Conservation (phyloP, 2,888 invertebrate species). For the Microctonus hyperodae region DNA sequence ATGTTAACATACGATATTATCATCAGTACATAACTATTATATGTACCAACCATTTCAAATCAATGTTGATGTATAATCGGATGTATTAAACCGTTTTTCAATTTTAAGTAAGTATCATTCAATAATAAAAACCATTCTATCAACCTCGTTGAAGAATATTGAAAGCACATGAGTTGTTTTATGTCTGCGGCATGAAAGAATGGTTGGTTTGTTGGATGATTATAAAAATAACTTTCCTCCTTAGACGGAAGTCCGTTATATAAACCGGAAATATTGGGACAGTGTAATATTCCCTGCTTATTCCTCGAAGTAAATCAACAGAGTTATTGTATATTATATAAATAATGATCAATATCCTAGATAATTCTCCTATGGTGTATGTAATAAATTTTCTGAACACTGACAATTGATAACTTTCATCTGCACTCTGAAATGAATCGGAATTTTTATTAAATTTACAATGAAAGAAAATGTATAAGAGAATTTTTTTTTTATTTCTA, state of each 20-base stretch:
- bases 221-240: slow-evolving; percentile 8
- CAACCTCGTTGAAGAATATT: not conserved
- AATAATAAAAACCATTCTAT: not conserved
- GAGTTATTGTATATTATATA: not conserved
- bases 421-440: not conserved
- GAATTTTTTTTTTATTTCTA: no score
- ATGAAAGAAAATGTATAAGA: no score
- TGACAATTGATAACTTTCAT: not conserved
- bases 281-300: not conserved
- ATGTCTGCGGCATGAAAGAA: not conserved
- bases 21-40: not conserved
- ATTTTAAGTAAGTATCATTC: not conserved
- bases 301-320: not conserved
- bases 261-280: slow-evolving; percentile 21
- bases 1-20: slow-evolving; percentile 18
- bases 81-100: not conserved
- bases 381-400: not conserved
- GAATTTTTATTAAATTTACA: not conserved
- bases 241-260: slow-evolving; percentile 23
- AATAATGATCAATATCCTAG: not conserved
- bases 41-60: not conserved
- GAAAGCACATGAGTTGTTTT: not conserved
- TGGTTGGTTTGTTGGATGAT: not conserved
- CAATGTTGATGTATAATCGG: not conserved
- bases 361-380: not conserved